phyloP scores from a whole-genome alignment of 2,888 invertebrate genomes.

The Oxyscelio sp. region DNA sequence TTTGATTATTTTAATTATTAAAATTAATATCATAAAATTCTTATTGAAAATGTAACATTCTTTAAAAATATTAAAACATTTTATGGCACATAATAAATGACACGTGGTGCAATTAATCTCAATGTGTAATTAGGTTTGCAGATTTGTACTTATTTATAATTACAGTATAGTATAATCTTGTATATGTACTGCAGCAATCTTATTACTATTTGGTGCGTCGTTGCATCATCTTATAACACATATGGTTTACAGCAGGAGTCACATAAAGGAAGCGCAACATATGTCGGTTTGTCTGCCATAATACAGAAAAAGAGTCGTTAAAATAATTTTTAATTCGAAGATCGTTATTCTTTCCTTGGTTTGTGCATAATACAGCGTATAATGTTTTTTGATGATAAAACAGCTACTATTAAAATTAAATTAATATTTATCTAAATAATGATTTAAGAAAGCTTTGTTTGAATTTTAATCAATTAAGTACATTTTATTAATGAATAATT shows the following conservation, averaged over 20 bases:
- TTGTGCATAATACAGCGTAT: no score
- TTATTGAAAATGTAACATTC: no score
- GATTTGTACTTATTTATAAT: not conserved
- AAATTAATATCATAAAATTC: no score
- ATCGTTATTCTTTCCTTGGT: not conserved
- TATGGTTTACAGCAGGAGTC: slow-evolving; percentile 43
- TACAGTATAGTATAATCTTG: not conserved
- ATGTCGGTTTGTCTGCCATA: not conserved
- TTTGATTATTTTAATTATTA: no score
- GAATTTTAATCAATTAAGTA: no score
- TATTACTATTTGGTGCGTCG: slow-evolving; percentile 8
- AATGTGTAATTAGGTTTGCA: slow-evolving; percentile 15
- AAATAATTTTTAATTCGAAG: not conserved
- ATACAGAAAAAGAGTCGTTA: slow-evolving; percentile 2
- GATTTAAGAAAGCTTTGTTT: no score
- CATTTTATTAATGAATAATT: no score
- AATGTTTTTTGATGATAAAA: no score
- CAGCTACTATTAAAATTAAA: no score
- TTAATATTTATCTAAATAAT: no score
- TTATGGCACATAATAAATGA: no score
- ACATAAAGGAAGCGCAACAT: slow-evolving; percentile 35
- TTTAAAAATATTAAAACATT: no score
- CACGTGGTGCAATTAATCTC: not conserved
- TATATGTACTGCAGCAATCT: not conserved
- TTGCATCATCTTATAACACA: slow-evolving; percentile 57